Evolutionary conservation across 2,888 invertebrate species (phyloP), one percentile per base, ranked within the genome.

Genomic region (Tenthredo notha): DNA sequence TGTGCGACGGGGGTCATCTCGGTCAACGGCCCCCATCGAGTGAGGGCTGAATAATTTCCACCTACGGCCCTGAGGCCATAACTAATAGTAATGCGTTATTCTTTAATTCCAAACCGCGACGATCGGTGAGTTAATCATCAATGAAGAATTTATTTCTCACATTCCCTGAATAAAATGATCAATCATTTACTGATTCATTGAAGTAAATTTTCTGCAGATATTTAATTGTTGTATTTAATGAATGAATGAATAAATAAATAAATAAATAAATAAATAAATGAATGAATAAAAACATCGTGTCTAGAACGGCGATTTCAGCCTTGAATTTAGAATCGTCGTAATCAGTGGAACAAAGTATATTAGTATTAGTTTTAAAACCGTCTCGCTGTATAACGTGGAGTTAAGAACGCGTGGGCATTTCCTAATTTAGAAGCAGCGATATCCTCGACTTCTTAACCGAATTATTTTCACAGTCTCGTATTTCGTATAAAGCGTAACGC

Each of bases 1-100:
- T 87, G 87, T 86, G 87, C 65, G 87, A 85, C 65, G 75, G 90
- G 88, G 91, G 92, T 92, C 91, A 92, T 89, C 88, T 87, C 91
- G 92, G 92, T 92, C 92, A 92, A 91, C 91, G 92, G 92, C 92
- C 92, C 88, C 90, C 88, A 86, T 83, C 61, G 29, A 50, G 37
- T 33, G 61, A 80, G 80, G 80, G 80, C 80, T 80, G 58, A 80
- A 80, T 80, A 61, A 50, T 80, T 80, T 80, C 58, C 58, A 61
- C 80, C 61, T 80, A 80, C 80, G 80, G 80, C 80, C 80, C 80
- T 80, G 80, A 25, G 58, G 61, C 61, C n/a, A 40, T 40, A n/a
- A 80, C 58, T 61, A 61, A 80, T 78, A 9, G 33, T 6, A 2
- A 58, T 25, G 18, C 33, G n/a, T 40, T 72, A n/a, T 72, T 40